Conservation (phyloP, 1,140 invertebrate species). For the Micrasema longulum region DNA sequence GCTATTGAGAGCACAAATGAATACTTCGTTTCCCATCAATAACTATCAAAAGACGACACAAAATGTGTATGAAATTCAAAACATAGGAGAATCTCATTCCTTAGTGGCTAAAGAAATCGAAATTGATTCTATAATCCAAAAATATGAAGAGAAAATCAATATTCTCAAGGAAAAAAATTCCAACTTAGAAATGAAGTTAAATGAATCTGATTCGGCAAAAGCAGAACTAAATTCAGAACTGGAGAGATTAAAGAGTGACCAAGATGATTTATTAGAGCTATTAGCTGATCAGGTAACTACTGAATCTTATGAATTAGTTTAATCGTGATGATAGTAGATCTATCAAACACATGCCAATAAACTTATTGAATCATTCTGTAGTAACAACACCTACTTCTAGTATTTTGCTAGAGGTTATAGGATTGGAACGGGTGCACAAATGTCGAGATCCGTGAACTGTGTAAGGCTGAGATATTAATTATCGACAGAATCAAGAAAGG, state of each 20-base stretch:
- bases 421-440: no score
- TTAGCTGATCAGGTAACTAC: slow-evolving; percentile 77
- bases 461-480: no score
- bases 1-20: slow-evolving; percentile 81
- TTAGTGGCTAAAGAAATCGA: slow-evolving; percentile 27
- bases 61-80: slow-evolving; percentile 31
- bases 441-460: no score
- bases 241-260: slow-evolving; percentile 84
- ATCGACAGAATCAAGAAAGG: no score
- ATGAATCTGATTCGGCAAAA: slow-evolving; percentile 54
- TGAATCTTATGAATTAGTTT: no score
- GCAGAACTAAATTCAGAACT: slow-evolving; percentile 69
- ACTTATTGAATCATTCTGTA: no score
- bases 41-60: slow-evolving; percentile 17
- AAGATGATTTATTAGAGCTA: slow-evolving; percentile 89
- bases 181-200: slow-evolving; percentile 54
- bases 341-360: no score
- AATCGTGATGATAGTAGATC: no score
- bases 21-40: slow-evolving; percentile 55
- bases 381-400: no score
- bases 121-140: slow-evolving; percentile 37
- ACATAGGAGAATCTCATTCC: slow-evolving; percentile 19
- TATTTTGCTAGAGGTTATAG: no score
- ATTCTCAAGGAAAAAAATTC: slow-evolving; percentile 49
- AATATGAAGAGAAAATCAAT: slow-evolving; percentile 50